Conservation (phyloP, 2,113 vertebrate genomes). For the Malurus elegans region DNA sequence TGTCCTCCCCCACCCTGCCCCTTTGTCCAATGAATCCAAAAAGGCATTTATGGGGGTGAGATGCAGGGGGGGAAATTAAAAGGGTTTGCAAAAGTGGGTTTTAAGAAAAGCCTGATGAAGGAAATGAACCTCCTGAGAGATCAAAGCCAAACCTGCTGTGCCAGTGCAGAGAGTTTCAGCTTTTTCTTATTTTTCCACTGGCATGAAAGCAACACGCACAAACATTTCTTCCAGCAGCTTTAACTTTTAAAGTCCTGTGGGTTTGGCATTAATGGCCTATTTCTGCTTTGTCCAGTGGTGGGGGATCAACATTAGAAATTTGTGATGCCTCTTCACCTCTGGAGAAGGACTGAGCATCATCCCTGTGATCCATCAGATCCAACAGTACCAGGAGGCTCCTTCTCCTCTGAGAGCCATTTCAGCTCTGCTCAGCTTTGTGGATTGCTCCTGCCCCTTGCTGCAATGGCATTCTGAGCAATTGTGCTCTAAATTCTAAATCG, state of each 20-base stretch:
- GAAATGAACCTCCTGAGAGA: conserved; percentile 65
- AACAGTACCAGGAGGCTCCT: not conserved
- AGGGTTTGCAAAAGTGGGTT: conserved; percentile 54
- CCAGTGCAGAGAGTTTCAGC: conserved; percentile 18
- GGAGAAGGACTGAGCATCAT: not conserved
- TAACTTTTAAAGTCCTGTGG: conserved; percentile 16
- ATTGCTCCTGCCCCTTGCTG: not conserved
- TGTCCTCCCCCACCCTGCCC: conserved; percentile 3
- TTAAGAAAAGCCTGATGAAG: conserved; percentile 62
- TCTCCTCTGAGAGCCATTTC: not conserved
- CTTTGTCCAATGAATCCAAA: conserved; percentile 20
- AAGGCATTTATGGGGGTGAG: not conserved
- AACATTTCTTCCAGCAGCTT: conserved; percentile 31
- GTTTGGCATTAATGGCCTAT: not conserved
- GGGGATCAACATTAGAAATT: not conserved
- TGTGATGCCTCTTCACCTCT: not conserved
- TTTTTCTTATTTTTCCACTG: conserved; percentile 56
- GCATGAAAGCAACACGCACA: conserved; percentile 39
- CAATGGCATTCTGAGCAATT: fast-evolving
- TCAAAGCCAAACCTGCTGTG: conserved; percentile 66
- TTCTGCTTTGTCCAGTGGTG: not conserved
- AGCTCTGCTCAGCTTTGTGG: not conserved
- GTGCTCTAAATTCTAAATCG: not conserved
- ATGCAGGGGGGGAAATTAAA: conserved; percentile 40
- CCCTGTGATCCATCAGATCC: not conserved